Evolutionary conservation across 2,888 invertebrate genomes (phyloP).

Genomic region (Hetaerina titia): DNA sequence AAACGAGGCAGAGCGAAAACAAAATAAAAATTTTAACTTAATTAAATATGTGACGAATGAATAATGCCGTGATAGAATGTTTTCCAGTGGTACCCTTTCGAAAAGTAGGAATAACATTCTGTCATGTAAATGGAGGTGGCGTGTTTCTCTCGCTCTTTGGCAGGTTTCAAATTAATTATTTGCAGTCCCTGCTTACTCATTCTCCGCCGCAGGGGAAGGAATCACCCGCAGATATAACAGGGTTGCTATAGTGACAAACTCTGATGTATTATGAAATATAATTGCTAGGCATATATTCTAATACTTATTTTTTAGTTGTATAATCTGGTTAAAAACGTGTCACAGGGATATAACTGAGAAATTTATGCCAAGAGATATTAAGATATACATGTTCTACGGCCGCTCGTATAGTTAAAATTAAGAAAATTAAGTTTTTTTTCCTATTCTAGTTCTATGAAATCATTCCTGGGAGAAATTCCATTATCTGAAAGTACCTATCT

Average conservation of each 20-base stretch:
- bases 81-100: background rate
- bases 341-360: no score
- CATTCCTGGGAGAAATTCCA: no score
- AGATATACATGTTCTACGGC: no score
- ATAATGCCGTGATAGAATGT: background rate
- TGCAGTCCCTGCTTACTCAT: background rate
- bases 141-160: background rate
- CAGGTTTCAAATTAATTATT: background rate
- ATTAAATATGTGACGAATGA: background rate
- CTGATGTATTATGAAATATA: background rate
- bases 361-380: no score
- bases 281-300: no score
- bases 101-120: background rate
- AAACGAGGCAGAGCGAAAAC: background rate
- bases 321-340: no score
- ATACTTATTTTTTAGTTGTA: no score
- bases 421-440: no score
- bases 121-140: background rate
- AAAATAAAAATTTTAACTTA: background rate
- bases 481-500: no score
- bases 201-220: background rate
- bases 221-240: background rate
- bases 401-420: no score
- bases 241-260: background rate
- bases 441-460: no score